Percentiles rank a stretch among this genome's conserved stretches.
Evolutionary conservation across 1,140 invertebrate genomes (phyloP).

Genomic region (Akabosia matsudoensis): DNA sequence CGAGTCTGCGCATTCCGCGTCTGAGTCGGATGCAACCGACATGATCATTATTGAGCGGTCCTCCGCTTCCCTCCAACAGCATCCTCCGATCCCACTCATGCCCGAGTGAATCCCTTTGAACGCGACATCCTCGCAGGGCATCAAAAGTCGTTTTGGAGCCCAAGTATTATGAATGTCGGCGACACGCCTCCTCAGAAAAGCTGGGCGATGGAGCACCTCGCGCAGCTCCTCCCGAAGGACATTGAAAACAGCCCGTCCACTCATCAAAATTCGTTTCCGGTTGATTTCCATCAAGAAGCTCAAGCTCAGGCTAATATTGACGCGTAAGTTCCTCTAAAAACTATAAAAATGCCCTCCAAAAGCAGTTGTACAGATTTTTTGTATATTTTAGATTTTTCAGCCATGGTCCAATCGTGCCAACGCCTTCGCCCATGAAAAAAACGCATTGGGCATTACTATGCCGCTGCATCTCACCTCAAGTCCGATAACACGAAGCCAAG

Average conservation of each 20-base stretch:
- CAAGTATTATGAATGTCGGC: background rate
- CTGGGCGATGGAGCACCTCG: background rate
- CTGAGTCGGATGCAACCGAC: too few species aligned
- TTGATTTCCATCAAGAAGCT: background rate
- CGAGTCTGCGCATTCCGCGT: too few species aligned
- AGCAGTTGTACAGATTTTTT: background rate
- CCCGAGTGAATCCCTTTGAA: background rate
- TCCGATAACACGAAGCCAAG: too few species aligned
- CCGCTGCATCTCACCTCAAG: too few species aligned
- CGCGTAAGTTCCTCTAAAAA: background rate
- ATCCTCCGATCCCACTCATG: too few species aligned
- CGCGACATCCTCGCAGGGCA: background rate
- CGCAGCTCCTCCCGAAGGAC: background rate
- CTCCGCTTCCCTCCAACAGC: too few species aligned
- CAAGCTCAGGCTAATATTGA: constrained; percentile 4
- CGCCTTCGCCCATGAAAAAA: too few species aligned
- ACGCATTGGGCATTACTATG: too few species aligned
- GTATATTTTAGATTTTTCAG: background rate
- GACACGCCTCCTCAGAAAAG: background rate
- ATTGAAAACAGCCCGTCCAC: background rate
- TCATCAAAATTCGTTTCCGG: background rate
- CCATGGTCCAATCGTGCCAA: background rate
- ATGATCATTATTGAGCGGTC: too few species aligned
- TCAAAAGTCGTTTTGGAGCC: background rate
- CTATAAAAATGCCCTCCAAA: background rate